phyloP scores from a whole-genome alignment of 2,113 vertebrate genomes.

The Trematocara variabile region DNA sequence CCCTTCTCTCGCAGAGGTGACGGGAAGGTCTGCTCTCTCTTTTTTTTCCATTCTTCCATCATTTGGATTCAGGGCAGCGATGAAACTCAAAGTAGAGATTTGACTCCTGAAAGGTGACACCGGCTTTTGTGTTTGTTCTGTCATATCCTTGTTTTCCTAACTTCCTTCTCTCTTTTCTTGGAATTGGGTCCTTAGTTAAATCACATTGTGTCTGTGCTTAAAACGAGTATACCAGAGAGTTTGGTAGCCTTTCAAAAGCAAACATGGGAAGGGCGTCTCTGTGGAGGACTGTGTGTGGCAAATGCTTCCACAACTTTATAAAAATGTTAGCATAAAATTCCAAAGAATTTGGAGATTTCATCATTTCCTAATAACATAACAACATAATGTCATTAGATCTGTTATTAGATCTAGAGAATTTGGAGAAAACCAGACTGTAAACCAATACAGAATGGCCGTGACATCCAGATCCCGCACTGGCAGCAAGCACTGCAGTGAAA shows the following conservation, averaged over 20 bases:
- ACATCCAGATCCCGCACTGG: background rate
- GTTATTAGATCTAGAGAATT: background rate
- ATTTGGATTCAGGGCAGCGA: background rate
- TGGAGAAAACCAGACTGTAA: background rate
- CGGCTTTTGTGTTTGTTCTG: background rate
- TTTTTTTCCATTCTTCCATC: background rate
- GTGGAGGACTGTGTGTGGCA: background rate
- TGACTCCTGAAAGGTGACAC: constrained; percentile 3
- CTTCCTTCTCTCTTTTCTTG: background rate
- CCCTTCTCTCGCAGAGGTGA: constrained; percentile 7
- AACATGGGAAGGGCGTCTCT: background rate
- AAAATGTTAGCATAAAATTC: background rate
- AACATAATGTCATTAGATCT: background rate
- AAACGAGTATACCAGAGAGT: background rate
- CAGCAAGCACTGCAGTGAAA: background rate
- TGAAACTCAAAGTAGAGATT: background rate
- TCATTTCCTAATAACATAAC: background rate
- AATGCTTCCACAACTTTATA: background rate
- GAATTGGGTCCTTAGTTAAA: background rate
- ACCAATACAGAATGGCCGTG: background rate
- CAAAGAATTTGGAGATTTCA: background rate
- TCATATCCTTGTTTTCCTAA: background rate
- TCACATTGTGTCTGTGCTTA: background rate
- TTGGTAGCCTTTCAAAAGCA: background rate
- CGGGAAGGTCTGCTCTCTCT: constrained; percentile 1